These are phyloP conservation scores for Pelagia noctiluca DNA, from an alignment of 30 jellyfish, hydroid and myxozoan genomes.

Conservation along the genomic window DNA sequence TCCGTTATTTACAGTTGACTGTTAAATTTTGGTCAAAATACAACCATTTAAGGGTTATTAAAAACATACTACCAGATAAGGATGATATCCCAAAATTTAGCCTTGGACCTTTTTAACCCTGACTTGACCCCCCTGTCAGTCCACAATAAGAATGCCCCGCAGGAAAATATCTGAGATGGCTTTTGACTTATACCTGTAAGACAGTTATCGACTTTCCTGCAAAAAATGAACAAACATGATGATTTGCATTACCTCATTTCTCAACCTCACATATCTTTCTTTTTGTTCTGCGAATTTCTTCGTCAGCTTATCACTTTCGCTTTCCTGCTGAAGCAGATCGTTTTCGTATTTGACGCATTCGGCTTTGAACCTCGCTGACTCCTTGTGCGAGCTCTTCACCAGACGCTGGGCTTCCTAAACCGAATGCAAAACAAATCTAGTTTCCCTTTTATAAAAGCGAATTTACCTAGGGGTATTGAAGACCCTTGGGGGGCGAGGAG, in stretches of 20 bases:
- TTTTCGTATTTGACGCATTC: conserved; percentile 64
- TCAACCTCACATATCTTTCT: conserved; percentile 44
- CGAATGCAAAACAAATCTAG: conserved; percentile 1
- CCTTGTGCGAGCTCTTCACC: conserved; percentile 61
- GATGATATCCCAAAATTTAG: too few relatives aligned
- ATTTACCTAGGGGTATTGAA: background rate
- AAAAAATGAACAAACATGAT: background rate
- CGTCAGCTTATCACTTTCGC: conserved; percentile 26
- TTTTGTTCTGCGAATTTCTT: conserved; percentile 47
- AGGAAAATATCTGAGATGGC: too few relatives aligned
- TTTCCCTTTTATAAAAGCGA: background rate
- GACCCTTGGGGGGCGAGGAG: background rate
- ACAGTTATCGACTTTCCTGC: background rate
- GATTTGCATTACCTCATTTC: conserved; percentile 36
- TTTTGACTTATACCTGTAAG: conserved; percentile 15
- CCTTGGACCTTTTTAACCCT: too few relatives aligned
- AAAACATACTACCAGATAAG: too few relatives aligned
- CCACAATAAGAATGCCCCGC: too few relatives aligned
- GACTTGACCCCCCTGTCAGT: too few relatives aligned
- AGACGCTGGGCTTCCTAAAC: conserved; percentile 70
- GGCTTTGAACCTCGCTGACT: conserved; percentile 66
- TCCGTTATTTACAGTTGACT: too few relatives aligned
- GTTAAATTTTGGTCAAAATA: too few relatives aligned
- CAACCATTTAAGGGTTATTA: too few relatives aligned
- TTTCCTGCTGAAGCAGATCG: conserved; percentile 33